Evolutionary conservation across 2,797 vertebrate genomes (phyloP).

Genomic region (Nasua narica): DNA sequence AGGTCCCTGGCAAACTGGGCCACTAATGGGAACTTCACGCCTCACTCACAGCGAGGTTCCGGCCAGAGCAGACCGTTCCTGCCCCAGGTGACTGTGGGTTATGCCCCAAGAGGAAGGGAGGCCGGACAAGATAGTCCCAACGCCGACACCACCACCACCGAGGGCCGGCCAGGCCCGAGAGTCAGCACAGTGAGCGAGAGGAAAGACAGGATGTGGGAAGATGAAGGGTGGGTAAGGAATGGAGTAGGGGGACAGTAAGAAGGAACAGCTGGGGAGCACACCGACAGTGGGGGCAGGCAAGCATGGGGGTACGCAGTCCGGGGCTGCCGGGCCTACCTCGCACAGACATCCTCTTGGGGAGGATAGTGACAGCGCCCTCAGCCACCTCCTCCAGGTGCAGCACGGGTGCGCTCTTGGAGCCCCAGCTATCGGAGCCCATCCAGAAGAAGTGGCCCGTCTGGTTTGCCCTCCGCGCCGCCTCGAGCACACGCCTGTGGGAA

Average conservation of each 20-base stretch:
- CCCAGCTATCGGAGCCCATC: slow-evolving; percentile 98
- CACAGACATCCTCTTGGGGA: slow-evolving; percentile 93
- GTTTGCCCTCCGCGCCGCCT: slow-evolving; percentile 93
- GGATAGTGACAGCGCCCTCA: slow-evolving; percentile 94
- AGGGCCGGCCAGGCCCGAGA: not conserved
- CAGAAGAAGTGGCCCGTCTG: slow-evolving; percentile 97
- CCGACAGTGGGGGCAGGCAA: rapidly evolving
- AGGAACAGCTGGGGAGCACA: rapidly evolving
- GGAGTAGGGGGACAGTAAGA: rapidly evolving
- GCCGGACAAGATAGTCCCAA: not conserved
- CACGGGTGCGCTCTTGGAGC: slow-evolving; percentile 94
- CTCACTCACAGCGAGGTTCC: not conserved
- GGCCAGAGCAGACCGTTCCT: not conserved
- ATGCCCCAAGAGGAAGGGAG: not conserved
- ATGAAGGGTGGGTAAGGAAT: not conserved
- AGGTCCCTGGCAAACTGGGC: not conserved
- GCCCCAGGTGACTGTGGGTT: not conserved
- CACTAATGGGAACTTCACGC: not conserved
- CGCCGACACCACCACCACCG: rapidly evolving
- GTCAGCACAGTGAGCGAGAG: not conserved
- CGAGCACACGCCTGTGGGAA: slow-evolving; percentile 89
- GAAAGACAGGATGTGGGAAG: not conserved
- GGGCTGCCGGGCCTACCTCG: slow-evolving; percentile 85
- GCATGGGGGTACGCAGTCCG: rapidly evolving
- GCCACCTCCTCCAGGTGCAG: slow-evolving; percentile 95